Percentiles rank a stretch among this genome's conserved stretches.
Evolutionary conservation across 2,888 invertebrate species (phyloP).

Genomic region (Drosophila affinis): DNA sequence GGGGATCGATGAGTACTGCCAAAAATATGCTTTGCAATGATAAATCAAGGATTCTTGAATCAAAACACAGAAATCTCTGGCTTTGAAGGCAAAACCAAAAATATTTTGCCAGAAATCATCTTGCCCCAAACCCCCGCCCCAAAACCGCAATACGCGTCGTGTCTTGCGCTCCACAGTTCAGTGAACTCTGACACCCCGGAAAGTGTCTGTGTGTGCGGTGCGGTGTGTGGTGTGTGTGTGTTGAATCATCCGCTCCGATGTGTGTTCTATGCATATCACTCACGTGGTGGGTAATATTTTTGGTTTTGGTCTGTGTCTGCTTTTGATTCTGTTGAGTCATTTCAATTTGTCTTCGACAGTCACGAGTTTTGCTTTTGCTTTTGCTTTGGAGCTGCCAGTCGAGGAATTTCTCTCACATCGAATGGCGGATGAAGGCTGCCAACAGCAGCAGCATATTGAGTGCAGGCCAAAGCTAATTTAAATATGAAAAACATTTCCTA

Average conservation of each 20-base stretch:
- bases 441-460: slow-evolving; percentile 15
- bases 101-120: neutral
- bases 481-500: slow-evolving; percentile 77
- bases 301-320: neutral
- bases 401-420: slow-evolving; percentile 32
- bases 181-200: neutral
- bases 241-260: slow-evolving; percentile 16
- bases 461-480: slow-evolving; percentile 63
- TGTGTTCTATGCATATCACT: slow-evolving; percentile 5
- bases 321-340: slow-evolving; percentile 32
- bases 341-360: slow-evolving; percentile 32
- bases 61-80: neutral
- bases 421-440: slow-evolving; percentile 8
- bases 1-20: too few species aligned
- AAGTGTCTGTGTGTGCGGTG: neutral
- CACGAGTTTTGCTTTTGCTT: slow-evolving; percentile 22
- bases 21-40: neutral
- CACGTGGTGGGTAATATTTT: slow-evolving; percentile 23
- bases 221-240: slow-evolving; percentile 23
- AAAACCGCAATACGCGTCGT: neutral
- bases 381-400: neutral
- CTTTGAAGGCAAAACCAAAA: neutral
- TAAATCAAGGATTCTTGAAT: neutral
- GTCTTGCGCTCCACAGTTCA: neutral
- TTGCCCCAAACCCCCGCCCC: neutral